phyloP scores from a whole-genome alignment of 2,888 invertebrate species.

The Marronus borbonicus region DNA sequence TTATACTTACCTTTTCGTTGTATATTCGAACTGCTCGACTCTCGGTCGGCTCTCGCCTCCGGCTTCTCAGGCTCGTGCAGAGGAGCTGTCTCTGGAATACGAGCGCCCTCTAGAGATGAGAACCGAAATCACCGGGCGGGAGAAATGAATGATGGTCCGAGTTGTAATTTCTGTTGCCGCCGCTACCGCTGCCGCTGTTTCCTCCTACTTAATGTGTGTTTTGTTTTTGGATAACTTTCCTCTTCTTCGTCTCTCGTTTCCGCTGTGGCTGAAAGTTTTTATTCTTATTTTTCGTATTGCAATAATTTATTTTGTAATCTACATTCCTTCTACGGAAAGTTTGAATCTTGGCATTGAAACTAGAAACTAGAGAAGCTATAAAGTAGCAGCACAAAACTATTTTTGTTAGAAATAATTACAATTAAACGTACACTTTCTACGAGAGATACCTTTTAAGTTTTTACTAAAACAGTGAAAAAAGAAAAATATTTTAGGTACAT shows the following conservation, averaged over 20 bases:
- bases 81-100: not conserved
- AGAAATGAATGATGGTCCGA: conserved; percentile 53
- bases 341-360: not conserved
- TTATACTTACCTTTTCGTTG: conserved; percentile 1
- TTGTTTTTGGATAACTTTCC: conserved; percentile 58
- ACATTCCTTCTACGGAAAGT: conserved; percentile 7
- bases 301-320: conserved; percentile 59
- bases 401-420: not conserved
- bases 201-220: conserved; percentile 59
- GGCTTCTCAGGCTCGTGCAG: not conserved
- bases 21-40: conserved; percentile 25
- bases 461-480: too few relatives aligned
- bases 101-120: conserved; percentile 18
- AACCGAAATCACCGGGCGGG: conserved; percentile 37
- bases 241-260: conserved; percentile 38
- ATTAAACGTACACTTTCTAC: too few relatives aligned
- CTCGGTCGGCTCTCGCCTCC: not conserved
- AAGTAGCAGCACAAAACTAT: not conserved
- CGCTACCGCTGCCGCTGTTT: conserved; percentile 53
- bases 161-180: conserved; percentile 60
- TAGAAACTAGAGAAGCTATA: not conserved
- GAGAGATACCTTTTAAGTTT: too few relatives aligned
- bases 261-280: conserved; percentile 39
- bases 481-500: too few relatives aligned
- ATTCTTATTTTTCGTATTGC: conserved; percentile 55